Percentiles rank a stretch among this genome's conserved stretches.
phyloP scores from a whole-genome alignment of 2,888 invertebrate genomes.

The Meteorus cinctellus region DNA sequence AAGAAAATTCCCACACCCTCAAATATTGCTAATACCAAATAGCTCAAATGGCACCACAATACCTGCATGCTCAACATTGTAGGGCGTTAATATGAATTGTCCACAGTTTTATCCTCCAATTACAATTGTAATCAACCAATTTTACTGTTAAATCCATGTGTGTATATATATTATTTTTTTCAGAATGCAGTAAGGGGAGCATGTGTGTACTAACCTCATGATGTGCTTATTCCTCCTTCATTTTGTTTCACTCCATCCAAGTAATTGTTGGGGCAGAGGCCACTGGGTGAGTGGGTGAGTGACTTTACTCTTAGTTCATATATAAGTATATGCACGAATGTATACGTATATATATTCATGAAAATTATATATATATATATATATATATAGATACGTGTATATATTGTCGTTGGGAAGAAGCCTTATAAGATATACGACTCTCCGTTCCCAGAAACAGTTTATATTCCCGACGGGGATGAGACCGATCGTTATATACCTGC shows the following conservation, averaged over 20 bases:
- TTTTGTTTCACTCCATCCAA: neutral
- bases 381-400: neutral
- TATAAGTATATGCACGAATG: neutral
- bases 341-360: neutral
- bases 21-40: too few relatives aligned
- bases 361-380: neutral
- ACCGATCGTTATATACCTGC: constrained; percentile 52
- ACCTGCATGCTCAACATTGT: too few relatives aligned
- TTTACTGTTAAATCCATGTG: too few relatives aligned
- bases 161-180: neutral
- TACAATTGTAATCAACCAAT: too few relatives aligned
- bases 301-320: constrained; percentile 55
- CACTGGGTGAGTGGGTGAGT: constrained; percentile 68
- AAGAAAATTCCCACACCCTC: too few relatives aligned
- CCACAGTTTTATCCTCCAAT: too few relatives aligned
- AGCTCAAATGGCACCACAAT: too few relatives aligned
- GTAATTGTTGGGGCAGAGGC: constrained; percentile 42
- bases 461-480: constrained; percentile 63
- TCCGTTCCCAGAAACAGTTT: constrained; percentile 71
- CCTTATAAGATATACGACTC: constrained; percentile 69
- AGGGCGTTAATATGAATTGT: too few relatives aligned
- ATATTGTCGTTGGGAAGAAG: constrained; percentile 45
- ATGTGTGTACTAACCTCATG: neutral
- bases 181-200: constrained; percentile 42
- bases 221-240: neutral